Evolutionary conservation across 2,113 vertebrate genomes (phyloP).

Genomic region (Opisthocomus hoazin): DNA sequence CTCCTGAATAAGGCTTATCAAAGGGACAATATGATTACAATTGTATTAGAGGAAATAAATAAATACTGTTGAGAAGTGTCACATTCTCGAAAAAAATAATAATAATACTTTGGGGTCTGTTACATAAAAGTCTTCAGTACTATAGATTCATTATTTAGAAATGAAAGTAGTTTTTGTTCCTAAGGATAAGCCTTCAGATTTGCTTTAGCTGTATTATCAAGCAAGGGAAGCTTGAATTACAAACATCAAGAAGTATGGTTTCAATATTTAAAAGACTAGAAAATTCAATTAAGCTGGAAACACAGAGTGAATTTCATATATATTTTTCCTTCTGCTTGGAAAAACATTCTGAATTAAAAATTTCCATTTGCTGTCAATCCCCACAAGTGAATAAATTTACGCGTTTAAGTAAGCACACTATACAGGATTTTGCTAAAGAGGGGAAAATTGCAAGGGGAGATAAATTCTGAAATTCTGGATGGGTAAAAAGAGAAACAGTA

Average conservation of each 20-base stretch:
- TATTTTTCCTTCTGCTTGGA: background rate
- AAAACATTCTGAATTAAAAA: background rate
- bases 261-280: slow-evolving; percentile 11
- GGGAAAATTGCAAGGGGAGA: background rate
- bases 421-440: background rate
- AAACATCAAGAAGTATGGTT: background rate
- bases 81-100: background rate
- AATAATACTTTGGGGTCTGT: background rate
- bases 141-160: background rate
- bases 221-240: background rate
- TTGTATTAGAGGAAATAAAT: background rate
- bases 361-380: background rate
- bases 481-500: background rate
- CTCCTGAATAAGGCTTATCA: background rate
- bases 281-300: slow-evolving; percentile 3
- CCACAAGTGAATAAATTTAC: background rate
- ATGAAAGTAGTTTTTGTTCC: background rate
- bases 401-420: background rate
- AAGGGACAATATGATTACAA: background rate
- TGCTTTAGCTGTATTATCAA: background rate
- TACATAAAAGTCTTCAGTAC: background rate
- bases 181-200: background rate
- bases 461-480: background rate
- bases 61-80: background rate
- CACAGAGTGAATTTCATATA: background rate